Conservation (phyloP, 2,113 vertebrate genomes). For the Trogon surrucura region DNA sequence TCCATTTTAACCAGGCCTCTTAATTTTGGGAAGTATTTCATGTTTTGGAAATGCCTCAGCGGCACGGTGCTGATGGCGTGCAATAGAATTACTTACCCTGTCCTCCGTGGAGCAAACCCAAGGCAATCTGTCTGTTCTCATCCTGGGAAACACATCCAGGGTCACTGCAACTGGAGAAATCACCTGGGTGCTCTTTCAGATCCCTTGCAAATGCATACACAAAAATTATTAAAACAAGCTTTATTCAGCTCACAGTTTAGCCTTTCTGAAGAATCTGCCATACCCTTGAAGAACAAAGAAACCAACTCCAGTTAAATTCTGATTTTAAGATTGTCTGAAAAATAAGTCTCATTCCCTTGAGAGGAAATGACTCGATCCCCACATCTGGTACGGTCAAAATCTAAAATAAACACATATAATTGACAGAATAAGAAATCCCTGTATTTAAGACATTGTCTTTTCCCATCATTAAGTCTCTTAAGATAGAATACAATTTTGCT, state of each 20-base stretch:
- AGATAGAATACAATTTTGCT: not conserved
- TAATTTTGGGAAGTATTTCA: slow-evolving; percentile 49
- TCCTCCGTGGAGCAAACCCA: slow-evolving; percentile 31
- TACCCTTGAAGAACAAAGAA: slow-evolving; percentile 28
- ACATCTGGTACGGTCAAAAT: not conserved
- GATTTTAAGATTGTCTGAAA: slow-evolving; percentile 9
- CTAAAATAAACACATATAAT: not conserved
- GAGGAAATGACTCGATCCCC: slow-evolving; percentile 23
- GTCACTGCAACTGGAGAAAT: not conserved
- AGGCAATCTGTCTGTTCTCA: slow-evolving; percentile 45
- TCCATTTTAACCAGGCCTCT: slow-evolving; percentile 24
- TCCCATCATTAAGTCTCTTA: not conserved
- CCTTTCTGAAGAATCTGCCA: slow-evolving; percentile 9
- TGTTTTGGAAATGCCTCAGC: slow-evolving; percentile 25
- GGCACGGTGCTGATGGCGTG: slow-evolving; percentile 8
- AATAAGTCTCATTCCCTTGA: not conserved
- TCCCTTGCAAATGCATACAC: not conserved
- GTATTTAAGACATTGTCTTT: not conserved
- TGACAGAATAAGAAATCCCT: not conserved
- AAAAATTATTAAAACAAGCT: slow-evolving; percentile 37
- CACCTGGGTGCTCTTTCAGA: not conserved
- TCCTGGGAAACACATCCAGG: slow-evolving; percentile 6
- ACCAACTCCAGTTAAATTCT: slow-evolving; percentile 17
- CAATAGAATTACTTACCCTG: slow-evolving; percentile 38
- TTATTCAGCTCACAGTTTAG: slow-evolving; percentile 17